phyloP scores from a whole-genome alignment of 2,113 vertebrate genomes.

The Neolamprologus ventralis region DNA sequence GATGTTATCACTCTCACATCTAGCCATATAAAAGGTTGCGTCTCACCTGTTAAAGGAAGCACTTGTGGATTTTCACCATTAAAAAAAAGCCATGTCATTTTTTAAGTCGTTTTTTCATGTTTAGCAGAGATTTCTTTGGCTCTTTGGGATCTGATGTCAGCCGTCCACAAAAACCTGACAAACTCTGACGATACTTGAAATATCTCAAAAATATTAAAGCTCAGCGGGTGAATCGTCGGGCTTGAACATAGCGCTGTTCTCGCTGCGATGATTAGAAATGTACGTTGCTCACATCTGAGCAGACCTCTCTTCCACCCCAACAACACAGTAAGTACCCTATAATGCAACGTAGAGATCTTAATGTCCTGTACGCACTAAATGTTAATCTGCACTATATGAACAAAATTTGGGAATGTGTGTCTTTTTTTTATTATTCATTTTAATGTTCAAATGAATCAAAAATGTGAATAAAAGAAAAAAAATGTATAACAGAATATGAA shows the following conservation, averaged over 20 bases:
- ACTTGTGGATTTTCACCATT: neutral
- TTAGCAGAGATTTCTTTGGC: neutral
- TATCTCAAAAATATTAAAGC: conserved; percentile 9
- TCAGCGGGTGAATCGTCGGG: conserved; percentile 16
- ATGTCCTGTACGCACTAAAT: conserved; percentile 41
- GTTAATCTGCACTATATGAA: conserved; percentile 53
- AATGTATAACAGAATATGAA: conserved; percentile 1
- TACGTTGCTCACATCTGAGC: neutral
- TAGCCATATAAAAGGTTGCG: neutral
- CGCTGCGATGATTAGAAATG: neutral
- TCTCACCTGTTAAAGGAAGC: neutral
- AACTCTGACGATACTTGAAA: conserved; percentile 51
- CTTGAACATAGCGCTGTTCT: neutral
- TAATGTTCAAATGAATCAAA: conserved; percentile 39
- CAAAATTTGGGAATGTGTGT: conserved; percentile 48
- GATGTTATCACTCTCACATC: neutral
- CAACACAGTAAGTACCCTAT: conserved; percentile 4
- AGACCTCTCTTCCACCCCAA: neutral
- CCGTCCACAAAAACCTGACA: conserved; percentile 6
- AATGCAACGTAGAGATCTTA: neutral
- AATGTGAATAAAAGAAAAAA: conserved; percentile 59
- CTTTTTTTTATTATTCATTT: conserved; percentile 34
- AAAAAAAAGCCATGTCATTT: neutral
- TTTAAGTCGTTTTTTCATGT: neutral
- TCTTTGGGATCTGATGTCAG: conserved; percentile 32